Conservation (phyloP, 2,113 vertebrate genomes). For the Hypomesus transpacificus region DNA sequence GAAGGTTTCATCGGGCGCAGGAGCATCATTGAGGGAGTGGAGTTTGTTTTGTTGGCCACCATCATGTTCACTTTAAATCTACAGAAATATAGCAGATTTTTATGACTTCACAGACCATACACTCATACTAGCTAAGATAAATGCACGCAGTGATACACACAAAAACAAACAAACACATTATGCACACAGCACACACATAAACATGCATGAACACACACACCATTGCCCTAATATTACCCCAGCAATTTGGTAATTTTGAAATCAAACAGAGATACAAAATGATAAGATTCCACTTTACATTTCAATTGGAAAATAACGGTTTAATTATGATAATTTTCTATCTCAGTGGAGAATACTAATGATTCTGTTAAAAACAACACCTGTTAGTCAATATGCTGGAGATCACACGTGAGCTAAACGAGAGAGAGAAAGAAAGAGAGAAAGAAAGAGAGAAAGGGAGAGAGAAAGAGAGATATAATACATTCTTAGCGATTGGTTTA, state of each 20-base stretch:
- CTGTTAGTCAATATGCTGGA: conserved; percentile 56
- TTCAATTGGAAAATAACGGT: conserved; percentile 52
- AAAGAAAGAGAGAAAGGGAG: too few relatives aligned
- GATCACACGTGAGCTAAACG: conserved; percentile 48
- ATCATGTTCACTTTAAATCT: conserved; percentile 5
- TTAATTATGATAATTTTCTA: conserved; percentile 55
- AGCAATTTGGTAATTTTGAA: too few relatives aligned
- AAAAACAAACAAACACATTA: background rate
- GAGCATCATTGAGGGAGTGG: background rate
- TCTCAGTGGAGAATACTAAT: conserved; percentile 48
- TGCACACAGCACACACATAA: too few relatives aligned
- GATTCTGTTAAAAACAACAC: conserved; percentile 60
- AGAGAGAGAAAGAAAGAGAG: background rate
- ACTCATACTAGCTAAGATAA: too few relatives aligned
- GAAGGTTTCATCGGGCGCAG: conserved; percentile 10
- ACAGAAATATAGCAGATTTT: too few relatives aligned
- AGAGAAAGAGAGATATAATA: too few relatives aligned
- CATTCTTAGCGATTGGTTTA: conserved; percentile 18
- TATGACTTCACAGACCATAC: too few relatives aligned
- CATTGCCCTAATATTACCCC: background rate
- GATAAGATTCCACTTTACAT: conserved; percentile 27
- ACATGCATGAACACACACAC: background rate
- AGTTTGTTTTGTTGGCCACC: conserved; percentile 12
- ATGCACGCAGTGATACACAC: too few relatives aligned
- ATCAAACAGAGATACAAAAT: background rate